phyloP scores from a whole-genome alignment of 2,888 invertebrate species.

The Rosalia funebris region DNA sequence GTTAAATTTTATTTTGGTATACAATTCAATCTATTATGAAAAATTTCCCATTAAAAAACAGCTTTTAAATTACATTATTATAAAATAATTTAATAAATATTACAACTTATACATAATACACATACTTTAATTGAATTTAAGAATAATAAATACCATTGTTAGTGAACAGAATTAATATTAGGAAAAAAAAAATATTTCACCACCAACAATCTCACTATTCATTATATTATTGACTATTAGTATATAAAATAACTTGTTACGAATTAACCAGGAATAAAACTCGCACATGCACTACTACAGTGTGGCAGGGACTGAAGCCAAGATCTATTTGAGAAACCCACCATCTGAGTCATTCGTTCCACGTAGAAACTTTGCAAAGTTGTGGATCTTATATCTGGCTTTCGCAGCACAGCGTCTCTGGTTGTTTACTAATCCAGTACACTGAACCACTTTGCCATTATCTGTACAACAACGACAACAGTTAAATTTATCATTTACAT shows the following conservation, averaged over 20 bases:
- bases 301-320: conserved; percentile 13
- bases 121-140: no score
- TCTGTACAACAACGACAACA: conserved; percentile 36
- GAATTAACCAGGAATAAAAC: conserved; percentile 2
- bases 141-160: no score
- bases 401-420: conserved; percentile 72
- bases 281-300: conserved; percentile 21
- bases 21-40: no score
- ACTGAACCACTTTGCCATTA: conserved; percentile 63
- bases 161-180: no score
- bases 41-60: no score
- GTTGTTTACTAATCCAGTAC: conserved; percentile 63
- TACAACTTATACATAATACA: no score
- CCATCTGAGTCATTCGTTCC: conserved; percentile 61
- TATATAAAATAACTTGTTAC: not conserved
- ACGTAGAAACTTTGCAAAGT: conserved; percentile 71
- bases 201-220: no score
- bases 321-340: conserved; percentile 41
- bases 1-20: no score
- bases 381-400: conserved; percentile 73
- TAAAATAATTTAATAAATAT: no score
- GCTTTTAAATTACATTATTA: no score
- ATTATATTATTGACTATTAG: no score
- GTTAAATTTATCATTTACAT: conserved; percentile 8
- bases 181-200: no score